These are phyloP conservation scores for Drosophila gaucha DNA, from an alignment of 2,888 invertebrate genomes.

Conservation along the genomic window DNA sequence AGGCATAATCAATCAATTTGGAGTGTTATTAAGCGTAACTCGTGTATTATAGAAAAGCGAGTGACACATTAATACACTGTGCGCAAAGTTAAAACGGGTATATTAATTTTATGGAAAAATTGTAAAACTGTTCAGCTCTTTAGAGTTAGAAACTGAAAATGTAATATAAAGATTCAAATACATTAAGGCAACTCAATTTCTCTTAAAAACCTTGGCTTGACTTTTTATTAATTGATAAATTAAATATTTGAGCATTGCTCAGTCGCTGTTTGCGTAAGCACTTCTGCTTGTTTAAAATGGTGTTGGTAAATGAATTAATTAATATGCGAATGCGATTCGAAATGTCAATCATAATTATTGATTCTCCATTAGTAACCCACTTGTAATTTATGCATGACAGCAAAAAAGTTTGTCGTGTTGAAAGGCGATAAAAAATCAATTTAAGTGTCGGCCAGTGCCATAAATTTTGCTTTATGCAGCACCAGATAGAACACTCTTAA, in stretches of 20 bases:
- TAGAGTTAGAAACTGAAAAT: background rate
- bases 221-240: too few species aligned
- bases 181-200: too few species aligned
- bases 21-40: constrained; percentile 8
- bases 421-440: constrained; percentile 76
- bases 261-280: background rate
- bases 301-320: constrained; percentile 51
- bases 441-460: constrained; percentile 59
- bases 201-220: too few species aligned
- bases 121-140: background rate
- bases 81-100: background rate
- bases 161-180: too few species aligned
- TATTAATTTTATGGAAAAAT: background rate
- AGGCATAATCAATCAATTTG: constrained; percentile 27
- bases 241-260: background rate
- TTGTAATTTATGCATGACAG: constrained; percentile 62
- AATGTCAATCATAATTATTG: constrained; percentile 76
- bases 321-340: constrained; percentile 16
- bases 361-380: constrained; percentile 64
- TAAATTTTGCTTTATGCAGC: constrained; percentile 50
- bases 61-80: constrained; percentile 4
- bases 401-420: constrained; percentile 57
- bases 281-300: background rate
- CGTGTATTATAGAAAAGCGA: constrained; percentile 11
- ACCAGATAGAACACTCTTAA: constrained; percentile 38